Percentiles rank a stretch among this genome's conserved stretches.
phyloP scores from a whole-genome alignment of 2,888 invertebrate species.

The Phania funesta region DNA sequence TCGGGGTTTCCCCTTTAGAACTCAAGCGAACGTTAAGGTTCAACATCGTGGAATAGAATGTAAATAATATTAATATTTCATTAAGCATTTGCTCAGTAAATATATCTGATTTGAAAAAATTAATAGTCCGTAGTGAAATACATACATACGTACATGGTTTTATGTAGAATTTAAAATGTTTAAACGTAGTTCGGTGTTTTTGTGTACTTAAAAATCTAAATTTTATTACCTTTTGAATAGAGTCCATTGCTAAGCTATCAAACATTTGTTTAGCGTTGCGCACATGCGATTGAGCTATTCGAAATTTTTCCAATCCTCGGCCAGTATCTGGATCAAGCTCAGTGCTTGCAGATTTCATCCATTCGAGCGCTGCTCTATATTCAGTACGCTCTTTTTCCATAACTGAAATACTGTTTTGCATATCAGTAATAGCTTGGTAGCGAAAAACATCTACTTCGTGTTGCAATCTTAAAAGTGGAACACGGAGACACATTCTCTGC shows the following conservation, averaged over 20 bases:
- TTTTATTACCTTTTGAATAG: constrained; percentile 96
- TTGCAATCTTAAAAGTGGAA: constrained; percentile 92
- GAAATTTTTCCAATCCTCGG: constrained; percentile 96
- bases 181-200: too few relatives aligned
- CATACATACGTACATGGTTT: too few relatives aligned
- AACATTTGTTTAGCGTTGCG: constrained; percentile 91
- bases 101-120: too few relatives aligned
- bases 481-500: constrained; percentile 92
- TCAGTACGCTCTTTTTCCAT: constrained; percentile 98
- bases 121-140: too few relatives aligned
- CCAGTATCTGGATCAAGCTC: constrained; percentile 98
- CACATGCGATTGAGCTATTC: constrained; percentile 92
- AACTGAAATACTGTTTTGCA: constrained; percentile 88
- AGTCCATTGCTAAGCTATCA: constrained; percentile 96
- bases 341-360: constrained; percentile 99
- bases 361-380: constrained; percentile 95
- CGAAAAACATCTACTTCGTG: constrained; percentile 99
- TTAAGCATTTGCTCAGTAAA: too few relatives aligned
- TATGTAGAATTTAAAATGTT: too few relatives aligned
- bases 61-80: too few relatives aligned
- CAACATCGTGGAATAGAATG: too few relatives aligned
- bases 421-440: constrained; percentile 88
- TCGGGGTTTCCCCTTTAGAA: too few relatives aligned
- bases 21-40: too few relatives aligned
- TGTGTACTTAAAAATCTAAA: too few relatives aligned